phyloP scores from a whole-genome alignment of 2,888 invertebrate species.

The Lacanobia wlatinum region DNA sequence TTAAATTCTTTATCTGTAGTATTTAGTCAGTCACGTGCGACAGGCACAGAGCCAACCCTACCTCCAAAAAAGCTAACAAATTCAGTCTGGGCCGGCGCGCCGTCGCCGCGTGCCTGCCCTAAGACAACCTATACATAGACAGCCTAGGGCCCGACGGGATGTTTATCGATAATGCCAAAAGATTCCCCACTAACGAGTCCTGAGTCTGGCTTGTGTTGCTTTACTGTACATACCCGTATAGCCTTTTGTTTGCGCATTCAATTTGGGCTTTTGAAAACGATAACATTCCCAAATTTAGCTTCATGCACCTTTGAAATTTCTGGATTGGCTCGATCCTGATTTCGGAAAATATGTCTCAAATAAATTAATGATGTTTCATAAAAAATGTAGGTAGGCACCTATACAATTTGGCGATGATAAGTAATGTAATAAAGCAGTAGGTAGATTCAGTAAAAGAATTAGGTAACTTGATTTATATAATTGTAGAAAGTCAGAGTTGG shows the following conservation, averaged over 20 bases:
- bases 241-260: constrained; percentile 51
- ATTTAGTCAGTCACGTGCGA: background rate
- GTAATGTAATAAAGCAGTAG: constrained; percentile 20
- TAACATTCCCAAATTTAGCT: constrained; percentile 32
- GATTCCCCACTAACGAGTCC: constrained; percentile 71
- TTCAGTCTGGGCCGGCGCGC: constrained; percentile 75
- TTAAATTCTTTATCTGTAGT: background rate
- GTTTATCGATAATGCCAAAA: constrained; percentile 76
- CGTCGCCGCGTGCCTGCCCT: constrained; percentile 87
- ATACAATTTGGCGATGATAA: constrained; percentile 4
- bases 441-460: constrained; percentile 36
- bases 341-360: constrained; percentile 5
- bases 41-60: constrained; percentile 76
- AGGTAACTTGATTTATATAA: constrained; percentile 49
- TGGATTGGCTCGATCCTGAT: constrained; percentile 7
- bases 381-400: background rate
- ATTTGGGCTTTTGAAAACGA: constrained; percentile 38
- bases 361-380: background rate
- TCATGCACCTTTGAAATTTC: constrained; percentile 22
- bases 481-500: constrained; percentile 51
- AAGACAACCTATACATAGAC: constrained; percentile 86
- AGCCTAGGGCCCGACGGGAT: constrained; percentile 82
- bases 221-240: constrained; percentile 45
- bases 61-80: constrained; percentile 80
- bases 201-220: constrained; percentile 66